Base-by-base conservation (phyloP, 2,113 vertebrate genomes). In the Tenebrosternarchus preto region DNA sequence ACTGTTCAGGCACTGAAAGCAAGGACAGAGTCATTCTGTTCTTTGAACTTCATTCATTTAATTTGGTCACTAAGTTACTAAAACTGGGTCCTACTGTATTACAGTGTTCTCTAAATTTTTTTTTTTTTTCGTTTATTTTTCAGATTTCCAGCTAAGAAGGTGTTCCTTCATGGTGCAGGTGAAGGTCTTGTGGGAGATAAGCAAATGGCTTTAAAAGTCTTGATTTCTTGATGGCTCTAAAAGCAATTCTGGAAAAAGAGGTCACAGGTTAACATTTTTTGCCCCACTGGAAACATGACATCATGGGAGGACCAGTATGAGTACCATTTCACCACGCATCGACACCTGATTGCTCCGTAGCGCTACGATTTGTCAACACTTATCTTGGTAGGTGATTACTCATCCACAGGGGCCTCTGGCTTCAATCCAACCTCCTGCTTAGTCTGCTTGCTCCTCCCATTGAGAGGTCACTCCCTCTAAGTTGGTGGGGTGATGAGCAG, bases 241-340 rank as follows among this genome's bases (percentile, higher is more conserved):
- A 72, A 77, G 63, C 56, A 7, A 19, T 17, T 43, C 27, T n/a
- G 71, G 25, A 66, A 9, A 24, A 60, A 53, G 72, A 59, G 69
- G 43, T 50, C 43, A 50, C 9, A 15, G 43, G 43, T 9, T 50
- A 50, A 50, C 9, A 12, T 73, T 60, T 69, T 29, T 33, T 74
- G 70, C 27, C 64, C 57, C 64, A 74, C 25, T 67, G 74, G 74
- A 80, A 57, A 64, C 60, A 79, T 79, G 53, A 78, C 69, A 70
- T 82, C 64, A 80, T 56, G 64, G 81, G 76, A 73, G 31, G 71
- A 57, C 33, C 31, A 57, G 68, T 53, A 53, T 80, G 76, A 78
- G 31, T 55, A 72, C 46, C 36, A n/a, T 27, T 31, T 53, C 31
- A 46, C 50, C n/a, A 64, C n/a, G 25, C 61, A 27, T 53, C 39